Conservation (phyloP, 2,888 invertebrate genomes). For the Cataglyphis altisquamis region DNA sequence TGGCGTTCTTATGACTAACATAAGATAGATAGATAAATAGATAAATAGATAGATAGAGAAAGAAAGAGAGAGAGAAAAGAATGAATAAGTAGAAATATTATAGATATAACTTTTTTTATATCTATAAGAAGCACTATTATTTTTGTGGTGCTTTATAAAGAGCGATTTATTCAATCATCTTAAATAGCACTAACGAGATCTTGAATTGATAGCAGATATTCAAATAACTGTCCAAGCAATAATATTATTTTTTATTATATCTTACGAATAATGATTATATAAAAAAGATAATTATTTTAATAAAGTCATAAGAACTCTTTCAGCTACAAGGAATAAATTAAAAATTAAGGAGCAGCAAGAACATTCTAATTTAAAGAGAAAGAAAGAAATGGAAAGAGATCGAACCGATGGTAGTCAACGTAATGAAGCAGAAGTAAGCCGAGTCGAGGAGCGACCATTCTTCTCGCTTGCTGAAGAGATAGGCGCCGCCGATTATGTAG, state of each 20-base stretch:
- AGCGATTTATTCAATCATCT: too few relatives aligned
- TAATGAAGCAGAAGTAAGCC: conserved; percentile 97
- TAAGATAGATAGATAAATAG: background rate
- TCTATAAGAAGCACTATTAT: background rate
- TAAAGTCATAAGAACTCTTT: background rate
- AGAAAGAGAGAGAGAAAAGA: background rate
- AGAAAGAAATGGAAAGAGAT: background rate
- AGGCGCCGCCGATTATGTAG: conserved; percentile 96
- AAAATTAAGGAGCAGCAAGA: background rate
- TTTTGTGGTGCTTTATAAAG: background rate
- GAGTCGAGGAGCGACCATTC: conserved; percentile 95
- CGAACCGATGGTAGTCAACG: conserved; percentile 94
- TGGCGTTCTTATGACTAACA: background rate
- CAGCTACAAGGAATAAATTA: background rate
- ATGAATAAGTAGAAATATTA: background rate
- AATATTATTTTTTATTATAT: background rate
- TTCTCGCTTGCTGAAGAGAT: conserved; percentile 95
- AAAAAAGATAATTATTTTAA: background rate
- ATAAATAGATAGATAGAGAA: background rate
- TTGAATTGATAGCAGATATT: background rate
- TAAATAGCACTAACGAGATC: background rate
- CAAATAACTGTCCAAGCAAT: background rate
- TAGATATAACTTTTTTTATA: background rate
- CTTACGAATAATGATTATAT: background rate
- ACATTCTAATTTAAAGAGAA: background rate